Base-by-base conservation (phyloP, 2,797 vertebrate species). In the Smutsia gigantea region DNA sequence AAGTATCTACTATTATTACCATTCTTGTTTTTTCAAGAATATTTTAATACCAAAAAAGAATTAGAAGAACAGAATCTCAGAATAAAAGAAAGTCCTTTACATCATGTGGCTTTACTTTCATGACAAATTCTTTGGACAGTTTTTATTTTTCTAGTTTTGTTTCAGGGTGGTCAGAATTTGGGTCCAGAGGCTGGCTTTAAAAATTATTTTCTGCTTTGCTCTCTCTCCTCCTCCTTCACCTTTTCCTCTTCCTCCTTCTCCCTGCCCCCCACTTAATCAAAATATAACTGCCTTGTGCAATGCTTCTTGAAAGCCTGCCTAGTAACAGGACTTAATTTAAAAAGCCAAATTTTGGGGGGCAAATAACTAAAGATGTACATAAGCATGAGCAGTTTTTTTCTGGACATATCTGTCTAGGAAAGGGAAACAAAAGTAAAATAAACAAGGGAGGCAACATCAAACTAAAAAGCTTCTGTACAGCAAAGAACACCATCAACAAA, bases 321-420 rank as follows among this genome's bases (percentile, higher is more conserved):
- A 37, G 11, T 79, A 71, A 92, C 7, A 69, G 6, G 42, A 95
- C 87, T 74, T 85, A 84, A 87, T 77, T 86, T 68, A 37, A 93
- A 87, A 94, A 85, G 63, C 18, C 31, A 92, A n/a, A 92, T 57
- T 92, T 51, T 69, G 34, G 49, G n/a, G 71, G 12, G 34, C 59
- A 86, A 87, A 89, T 46, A 92, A 34, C 27, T 84, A 59, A 46
- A 46, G 46, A 11, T 11, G 46, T 46, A 12, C 46, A 46, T 12
- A 46, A 46, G 46, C 10, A 46, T 46, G 46, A 46, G 46, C 46
- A 12, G 11, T 46, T 46, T 46, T 12, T 46, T 46, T 46, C 46
- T 46, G 46, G 46, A 46, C 46, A 46, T 11, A 46, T 46, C 46
- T 46, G 11, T 46, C 46, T 46, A 12, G 46, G 46, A 46, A 46